Conservation (phyloP, 2,888 invertebrate species). For the Gymnosoma rotundatum region DNA sequence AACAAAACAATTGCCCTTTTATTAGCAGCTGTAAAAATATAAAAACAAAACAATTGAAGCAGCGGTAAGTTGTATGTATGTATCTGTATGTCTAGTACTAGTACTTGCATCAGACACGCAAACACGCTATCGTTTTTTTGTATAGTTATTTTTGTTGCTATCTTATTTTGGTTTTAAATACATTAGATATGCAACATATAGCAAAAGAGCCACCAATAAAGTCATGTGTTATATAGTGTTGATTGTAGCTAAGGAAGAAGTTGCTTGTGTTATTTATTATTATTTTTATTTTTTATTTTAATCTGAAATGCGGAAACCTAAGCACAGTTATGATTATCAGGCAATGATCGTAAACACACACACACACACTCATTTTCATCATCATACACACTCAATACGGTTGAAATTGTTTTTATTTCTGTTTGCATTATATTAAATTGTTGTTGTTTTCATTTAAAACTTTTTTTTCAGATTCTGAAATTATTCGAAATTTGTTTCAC, state of each 20-base stretch:
- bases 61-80: slow-evolving; percentile 40
- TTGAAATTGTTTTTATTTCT: background rate
- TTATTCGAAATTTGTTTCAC: slow-evolving; percentile 24
- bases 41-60: slow-evolving; percentile 46
- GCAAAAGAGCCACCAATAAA: slow-evolving; percentile 45
- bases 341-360: slow-evolving; percentile 43
- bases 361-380: slow-evolving; percentile 2
- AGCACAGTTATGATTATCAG: slow-evolving; percentile 70
- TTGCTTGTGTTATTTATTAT: slow-evolving; percentile 18
- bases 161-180: slow-evolving; percentile 25
- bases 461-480: slow-evolving; percentile 36
- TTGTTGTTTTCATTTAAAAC: slow-evolving; percentile 17
- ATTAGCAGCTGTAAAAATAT: slow-evolving; percentile 62
- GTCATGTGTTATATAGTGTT: slow-evolving; percentile 39
- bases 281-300: slow-evolving; percentile 36
- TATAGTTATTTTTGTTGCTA: slow-evolving; percentile 23
- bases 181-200: slow-evolving; percentile 64
- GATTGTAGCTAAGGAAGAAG: slow-evolving; percentile 53
- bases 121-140: slow-evolving; percentile 67
- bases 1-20: slow-evolving; percentile 70
- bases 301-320: slow-evolving; percentile 70
- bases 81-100: slow-evolving; percentile 43
- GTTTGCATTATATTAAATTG: background rate
- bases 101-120: slow-evolving; percentile 63
- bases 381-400: background rate